Percentiles rank a stretch among this genome's conserved stretches.
Evolutionary conservation across 2,888 invertebrate species (phyloP).

Genomic region (Hirtodrosophila trivittata): DNA sequence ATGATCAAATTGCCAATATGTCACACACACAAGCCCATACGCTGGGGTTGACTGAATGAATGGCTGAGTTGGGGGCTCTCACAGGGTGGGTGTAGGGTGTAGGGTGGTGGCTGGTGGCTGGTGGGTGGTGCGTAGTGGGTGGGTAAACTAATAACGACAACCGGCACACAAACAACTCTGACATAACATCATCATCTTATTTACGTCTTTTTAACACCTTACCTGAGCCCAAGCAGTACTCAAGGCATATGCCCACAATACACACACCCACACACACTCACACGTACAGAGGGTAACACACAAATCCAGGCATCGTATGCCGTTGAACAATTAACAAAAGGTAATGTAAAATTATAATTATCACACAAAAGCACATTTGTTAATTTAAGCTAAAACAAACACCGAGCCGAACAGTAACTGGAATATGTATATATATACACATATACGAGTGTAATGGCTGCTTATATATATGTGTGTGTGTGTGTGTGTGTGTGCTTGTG

Average conservation of each 20-base stretch:
- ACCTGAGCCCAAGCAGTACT: conserved; percentile 28
- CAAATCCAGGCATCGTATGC: conserved; percentile 46
- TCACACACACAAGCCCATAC: conserved; percentile 57
- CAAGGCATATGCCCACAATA: conserved; percentile 23
- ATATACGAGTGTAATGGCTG: not conserved
- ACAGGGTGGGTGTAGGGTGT: not conserved
- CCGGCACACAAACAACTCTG: conserved; percentile 41
- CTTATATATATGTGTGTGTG: conserved; percentile 5
- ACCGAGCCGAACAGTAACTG: conserved; percentile 40
- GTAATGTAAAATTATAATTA: conserved; percentile 83
- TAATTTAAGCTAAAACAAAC: conserved; percentile 81
- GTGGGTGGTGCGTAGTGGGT: not conserved
- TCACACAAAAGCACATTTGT: conserved; percentile 81
- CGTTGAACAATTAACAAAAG: conserved; percentile 82
- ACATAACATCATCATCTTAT: conserved; percentile 71
- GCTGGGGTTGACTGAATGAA: conserved; percentile 42
- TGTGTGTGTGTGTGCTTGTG: conserved; percentile 9
- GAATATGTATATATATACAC: conserved; percentile 1
- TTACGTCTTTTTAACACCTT: conserved; percentile 78
- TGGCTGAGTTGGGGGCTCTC: not conserved
- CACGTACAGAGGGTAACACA: conserved; percentile 12
- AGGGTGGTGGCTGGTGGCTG: not conserved
- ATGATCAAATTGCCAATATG: conserved; percentile 79
- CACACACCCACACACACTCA: conserved; percentile 18
- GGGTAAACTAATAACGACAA: conserved; percentile 66